Conservation (phyloP, 2,888 invertebrate genomes). For the Nomada fabriciana region DNA sequence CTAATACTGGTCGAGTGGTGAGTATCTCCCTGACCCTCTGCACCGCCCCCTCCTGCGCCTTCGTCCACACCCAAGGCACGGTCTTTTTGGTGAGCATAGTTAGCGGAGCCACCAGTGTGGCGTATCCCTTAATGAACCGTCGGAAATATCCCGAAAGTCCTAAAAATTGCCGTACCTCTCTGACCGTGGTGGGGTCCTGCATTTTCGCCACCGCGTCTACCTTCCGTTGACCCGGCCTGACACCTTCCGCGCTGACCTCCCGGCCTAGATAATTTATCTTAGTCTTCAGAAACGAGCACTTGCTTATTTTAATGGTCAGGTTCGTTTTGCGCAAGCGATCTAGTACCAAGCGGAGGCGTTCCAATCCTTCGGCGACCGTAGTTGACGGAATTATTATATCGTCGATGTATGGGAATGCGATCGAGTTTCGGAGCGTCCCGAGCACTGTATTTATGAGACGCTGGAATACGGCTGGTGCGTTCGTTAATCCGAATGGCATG, state of each 20-base stretch:
- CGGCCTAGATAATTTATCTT: neutral
- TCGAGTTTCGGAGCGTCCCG: no score
- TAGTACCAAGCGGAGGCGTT: no score
- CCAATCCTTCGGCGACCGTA: no score
- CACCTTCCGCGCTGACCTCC: neutral
- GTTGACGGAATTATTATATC: no score
- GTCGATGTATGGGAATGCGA: no score
- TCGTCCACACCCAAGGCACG: no score
- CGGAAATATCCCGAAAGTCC: neutral
- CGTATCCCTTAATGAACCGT: neutral
- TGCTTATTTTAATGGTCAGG: neutral
- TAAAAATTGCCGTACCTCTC: neutral
- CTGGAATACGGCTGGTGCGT: no score
- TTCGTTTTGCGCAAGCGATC: no score
- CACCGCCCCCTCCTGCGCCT: no score
- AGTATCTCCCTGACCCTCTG: no score
- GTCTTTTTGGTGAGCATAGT: neutral
- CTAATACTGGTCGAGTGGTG: accelerated
- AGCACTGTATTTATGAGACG: no score
- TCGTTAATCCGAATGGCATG: no score
- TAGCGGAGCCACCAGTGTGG: neutral
- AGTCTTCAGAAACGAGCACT: neutral
- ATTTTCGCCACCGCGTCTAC: neutral
- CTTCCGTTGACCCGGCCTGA: neutral
- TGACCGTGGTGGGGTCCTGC: neutral